A percentile compares a stretch with the other conserved stretches of the same genome.
Conservation (phyloP, 2,797 vertebrate genomes). For the Spondyliosoma cantharus region DNA sequence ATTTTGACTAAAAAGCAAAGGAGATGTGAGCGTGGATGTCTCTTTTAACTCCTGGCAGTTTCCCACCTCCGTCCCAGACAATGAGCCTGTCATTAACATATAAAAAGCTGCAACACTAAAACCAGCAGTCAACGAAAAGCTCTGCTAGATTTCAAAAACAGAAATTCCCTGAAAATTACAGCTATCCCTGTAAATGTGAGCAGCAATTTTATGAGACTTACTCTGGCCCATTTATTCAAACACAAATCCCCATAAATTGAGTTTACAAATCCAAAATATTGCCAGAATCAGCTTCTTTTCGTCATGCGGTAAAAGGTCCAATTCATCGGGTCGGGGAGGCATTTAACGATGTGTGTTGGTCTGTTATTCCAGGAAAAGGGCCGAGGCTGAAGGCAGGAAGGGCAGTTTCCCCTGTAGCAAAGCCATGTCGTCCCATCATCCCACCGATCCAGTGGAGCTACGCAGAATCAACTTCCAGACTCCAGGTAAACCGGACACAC, state of each 20-base stretch:
- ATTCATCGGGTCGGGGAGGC: neutral
- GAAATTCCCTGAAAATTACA: conserved; percentile 24
- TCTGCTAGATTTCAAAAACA: conserved; percentile 19
- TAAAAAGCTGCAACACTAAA: conserved; percentile 30
- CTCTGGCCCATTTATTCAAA: conserved; percentile 16
- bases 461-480: conserved; percentile 99
- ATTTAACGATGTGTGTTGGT: conserved; percentile 1
- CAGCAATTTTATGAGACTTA: conserved; percentile 19
- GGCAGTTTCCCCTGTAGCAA: conserved; percentile 98
- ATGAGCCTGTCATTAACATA: conserved; percentile 23
- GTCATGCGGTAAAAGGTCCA: conserved; percentile 12
- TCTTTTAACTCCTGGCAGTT: neutral
- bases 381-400: conserved; percentile 96
- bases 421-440: conserved; percentile 96
- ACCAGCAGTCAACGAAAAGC: conserved; percentile 5
- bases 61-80: conserved; percentile 12
- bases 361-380: conserved; percentile 89
- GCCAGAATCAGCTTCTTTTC: neutral
- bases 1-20: conserved; percentile 3
- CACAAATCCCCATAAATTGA: conserved; percentile 28
- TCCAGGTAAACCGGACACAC: conserved; percentile 86
- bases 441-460: conserved; percentile 97
- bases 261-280: conserved; percentile 26
- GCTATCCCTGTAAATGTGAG: conserved; percentile 18
- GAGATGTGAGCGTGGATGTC: neutral